phyloP scores from a whole-genome alignment of 2,113 vertebrate genomes.

The Menura novaehollandiae region DNA sequence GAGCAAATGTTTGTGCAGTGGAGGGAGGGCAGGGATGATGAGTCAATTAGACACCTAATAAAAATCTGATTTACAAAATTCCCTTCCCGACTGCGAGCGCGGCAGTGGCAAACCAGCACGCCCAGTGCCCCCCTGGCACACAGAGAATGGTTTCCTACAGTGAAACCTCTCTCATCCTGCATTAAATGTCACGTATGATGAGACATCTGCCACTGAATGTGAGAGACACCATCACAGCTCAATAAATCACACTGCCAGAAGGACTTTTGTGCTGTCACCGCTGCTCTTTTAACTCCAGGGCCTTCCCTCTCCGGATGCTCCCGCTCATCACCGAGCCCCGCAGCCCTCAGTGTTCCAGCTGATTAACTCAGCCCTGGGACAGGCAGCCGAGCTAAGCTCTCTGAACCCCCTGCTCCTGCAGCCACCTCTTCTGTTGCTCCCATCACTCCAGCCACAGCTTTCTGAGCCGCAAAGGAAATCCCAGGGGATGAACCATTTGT shows the following conservation, averaged over 20 bases:
- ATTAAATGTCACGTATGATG: neutral
- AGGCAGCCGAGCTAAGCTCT: neutral
- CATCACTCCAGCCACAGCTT: neutral
- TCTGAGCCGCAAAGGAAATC: neutral
- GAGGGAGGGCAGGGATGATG: neutral
- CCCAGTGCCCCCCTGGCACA: neutral
- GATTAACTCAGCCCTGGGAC: neutral
- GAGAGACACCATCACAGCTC: neutral
- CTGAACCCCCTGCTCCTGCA: neutral
- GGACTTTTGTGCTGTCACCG: neutral
- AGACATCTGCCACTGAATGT: neutral
- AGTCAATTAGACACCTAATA: slow-evolving; percentile 18
- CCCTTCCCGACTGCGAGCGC: neutral
- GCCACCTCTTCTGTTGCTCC: neutral
- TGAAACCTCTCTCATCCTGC: neutral
- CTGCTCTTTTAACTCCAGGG: fast-evolving
- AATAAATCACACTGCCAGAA: neutral
- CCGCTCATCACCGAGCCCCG: neutral
- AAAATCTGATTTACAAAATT: neutral
- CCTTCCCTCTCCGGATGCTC: neutral
- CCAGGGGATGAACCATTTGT: neutral
- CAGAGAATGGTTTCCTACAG: neutral
- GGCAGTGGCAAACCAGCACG: neutral
- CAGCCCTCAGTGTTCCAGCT: neutral
- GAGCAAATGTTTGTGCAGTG: neutral